Conservation (phyloP, 2,113 vertebrate genomes). For the Rana temporaria region DNA sequence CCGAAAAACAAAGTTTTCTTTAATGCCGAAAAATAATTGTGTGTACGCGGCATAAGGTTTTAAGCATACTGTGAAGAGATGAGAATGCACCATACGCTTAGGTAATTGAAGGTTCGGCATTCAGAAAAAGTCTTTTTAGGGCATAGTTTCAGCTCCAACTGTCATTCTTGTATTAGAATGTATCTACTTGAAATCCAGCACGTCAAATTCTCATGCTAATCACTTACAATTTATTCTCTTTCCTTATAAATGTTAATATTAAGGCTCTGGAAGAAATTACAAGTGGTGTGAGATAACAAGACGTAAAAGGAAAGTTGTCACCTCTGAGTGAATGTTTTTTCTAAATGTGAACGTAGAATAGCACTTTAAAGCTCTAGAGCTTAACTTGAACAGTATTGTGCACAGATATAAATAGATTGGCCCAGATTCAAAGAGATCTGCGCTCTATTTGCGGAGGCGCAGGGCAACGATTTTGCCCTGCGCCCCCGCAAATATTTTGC, state of each 20-base stretch:
- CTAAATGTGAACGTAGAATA: no score
- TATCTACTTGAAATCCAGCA: slow-evolving; percentile 8
- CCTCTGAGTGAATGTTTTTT: not conserved
- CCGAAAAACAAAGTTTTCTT: no score
- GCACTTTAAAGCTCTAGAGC: no score
- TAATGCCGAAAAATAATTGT: no score
- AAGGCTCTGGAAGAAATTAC: not conserved
- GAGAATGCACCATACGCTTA: not conserved
- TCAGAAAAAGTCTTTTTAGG: not conserved
- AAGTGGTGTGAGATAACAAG: not conserved
- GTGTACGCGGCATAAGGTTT: no score
- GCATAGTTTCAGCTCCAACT: slow-evolving; percentile 17
- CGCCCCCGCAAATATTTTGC: no score
- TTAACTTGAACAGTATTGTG: no score
- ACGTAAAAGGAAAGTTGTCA: not conserved
- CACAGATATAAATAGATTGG: no score
- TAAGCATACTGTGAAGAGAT: not conserved
- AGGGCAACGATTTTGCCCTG: no score
- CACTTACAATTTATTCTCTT: slow-evolving; percentile 20
- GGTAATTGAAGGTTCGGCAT: not conserved
- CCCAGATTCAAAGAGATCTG: no score
- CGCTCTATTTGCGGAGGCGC: no score
- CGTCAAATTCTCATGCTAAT: slow-evolving; percentile 30
- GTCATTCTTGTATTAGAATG: slow-evolving; percentile 25
- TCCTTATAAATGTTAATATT: slow-evolving; percentile 11